Evolutionary conservation across 35 echinoderm and acorn worm genomes (phyloP), one percentile per base, ranked within the genome.

Genomic region (Patiria miniata): DNA sequence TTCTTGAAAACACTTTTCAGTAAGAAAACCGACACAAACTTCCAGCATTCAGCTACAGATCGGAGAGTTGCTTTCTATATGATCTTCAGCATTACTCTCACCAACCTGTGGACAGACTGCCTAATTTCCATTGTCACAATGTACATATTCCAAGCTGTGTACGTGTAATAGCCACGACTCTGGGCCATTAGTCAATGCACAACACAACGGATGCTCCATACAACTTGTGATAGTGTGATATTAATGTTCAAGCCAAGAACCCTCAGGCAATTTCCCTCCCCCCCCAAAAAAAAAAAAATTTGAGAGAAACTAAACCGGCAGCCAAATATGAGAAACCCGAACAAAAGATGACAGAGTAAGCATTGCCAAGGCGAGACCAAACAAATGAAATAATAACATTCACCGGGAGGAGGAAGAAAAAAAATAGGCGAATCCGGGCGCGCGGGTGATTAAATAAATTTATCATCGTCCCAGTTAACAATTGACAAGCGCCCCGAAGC

Each of bases 341-440:
- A 73, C 65, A 73, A 73, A 73, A 73, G 65, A 73, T 73, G 65
- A 73, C 26, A 73, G 34, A 32, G 65, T 23, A 73, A 73, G 34
- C 65, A 73, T 34, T 73, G 26, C 65, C 65, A 4, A 26, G 2
- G 26, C 65, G 12, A 73, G 26, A 26, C 65, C 65, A 0, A 73
- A 73, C 65, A 73, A 73, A 73, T 73, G 65, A 73, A 73, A 73
- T 73, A 73, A 73, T 26, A 73, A 73, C 65, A 73, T 73, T 73
- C 26, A 34, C 26, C 26, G 15, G 29, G 65, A 34, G 29, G 34
- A 30, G 34, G 65, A 30, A 23, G 14, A 73, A 60, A n/a, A n/a
- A n/a, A n/a, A n/a, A n/a, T n/a, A 6, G 42, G 42, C 12, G 42
- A 47, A 73, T 73, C 65, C 65, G 21, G 12, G 26, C 26, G 65